These are phyloP conservation scores for Leptura quadrifasciata DNA, from an alignment of 2,888 invertebrate species.

Conservation along the genomic window DNA sequence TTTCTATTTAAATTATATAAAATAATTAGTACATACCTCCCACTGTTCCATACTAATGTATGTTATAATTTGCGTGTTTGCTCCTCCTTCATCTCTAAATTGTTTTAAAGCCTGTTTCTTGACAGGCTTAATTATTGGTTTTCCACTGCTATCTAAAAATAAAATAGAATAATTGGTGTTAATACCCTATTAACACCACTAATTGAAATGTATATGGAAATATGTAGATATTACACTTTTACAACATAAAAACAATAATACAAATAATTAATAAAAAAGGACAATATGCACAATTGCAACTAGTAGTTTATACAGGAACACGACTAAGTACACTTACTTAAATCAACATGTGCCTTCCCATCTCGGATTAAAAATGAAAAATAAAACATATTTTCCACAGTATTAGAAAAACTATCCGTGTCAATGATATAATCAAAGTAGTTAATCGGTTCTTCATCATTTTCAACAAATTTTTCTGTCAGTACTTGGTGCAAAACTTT, in stretches of 20 bases:
- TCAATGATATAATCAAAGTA: constrained; percentile 79
- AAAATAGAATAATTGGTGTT: constrained; percentile 18
- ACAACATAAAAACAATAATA: too few relatives aligned
- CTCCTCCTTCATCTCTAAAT: constrained; percentile 63
- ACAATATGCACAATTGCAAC: too few relatives aligned
- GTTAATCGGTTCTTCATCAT: constrained; percentile 73
- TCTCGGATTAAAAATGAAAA: constrained; percentile 80
- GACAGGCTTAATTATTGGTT: constrained; percentile 64
- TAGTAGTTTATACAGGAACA: too few relatives aligned
- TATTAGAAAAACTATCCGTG: constrained; percentile 77
- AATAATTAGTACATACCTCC: constrained; percentile 73
- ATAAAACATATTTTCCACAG: constrained; percentile 81
- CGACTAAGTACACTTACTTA: constrained; percentile 74
- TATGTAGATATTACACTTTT: too few relatives aligned
- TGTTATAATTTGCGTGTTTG: constrained; percentile 77
- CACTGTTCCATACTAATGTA: constrained; percentile 76
- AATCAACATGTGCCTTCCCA: constrained; percentile 74
- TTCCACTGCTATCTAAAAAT: constrained; percentile 61
- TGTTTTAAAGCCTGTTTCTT: constrained; percentile 61
- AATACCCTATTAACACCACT: too few relatives aligned
- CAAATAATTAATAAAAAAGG: too few relatives aligned
- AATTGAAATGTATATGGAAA: too few relatives aligned
- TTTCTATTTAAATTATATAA: too few relatives aligned
- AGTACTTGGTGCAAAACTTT: constrained; percentile 75
- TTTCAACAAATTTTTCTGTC: constrained; percentile 71